Conservation (phyloP, 2,888 invertebrate species). For the Gibbula magus region DNA sequence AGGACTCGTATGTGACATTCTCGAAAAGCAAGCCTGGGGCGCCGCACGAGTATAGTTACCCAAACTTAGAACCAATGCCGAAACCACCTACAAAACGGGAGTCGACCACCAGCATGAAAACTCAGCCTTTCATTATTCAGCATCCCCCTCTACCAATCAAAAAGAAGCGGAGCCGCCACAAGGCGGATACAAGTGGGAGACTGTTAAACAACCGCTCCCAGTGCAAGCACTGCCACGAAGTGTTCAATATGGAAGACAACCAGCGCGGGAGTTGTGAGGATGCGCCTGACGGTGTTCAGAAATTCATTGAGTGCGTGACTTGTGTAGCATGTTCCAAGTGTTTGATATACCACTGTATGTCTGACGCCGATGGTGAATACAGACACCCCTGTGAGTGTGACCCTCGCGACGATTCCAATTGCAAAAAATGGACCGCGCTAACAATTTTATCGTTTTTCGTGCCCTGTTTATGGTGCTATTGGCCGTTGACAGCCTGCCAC, state of each 20-base stretch:
- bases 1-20: slow-evolving; percentile 67
- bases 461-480: slow-evolving; percentile 96
- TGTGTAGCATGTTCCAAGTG: slow-evolving; percentile 92
- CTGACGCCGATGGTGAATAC: slow-evolving; percentile 89
- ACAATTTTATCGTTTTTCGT: slow-evolving; percentile 89
- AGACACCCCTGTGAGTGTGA: slow-evolving; percentile 87
- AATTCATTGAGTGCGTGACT: slow-evolving; percentile 87
- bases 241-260: slow-evolving; percentile 87
- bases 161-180: slow-evolving; percentile 55
- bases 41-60: slow-evolving; percentile 90
- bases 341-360: slow-evolving; percentile 94
- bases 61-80: slow-evolving; percentile 78
- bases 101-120: slow-evolving; percentile 60
- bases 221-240: slow-evolving; percentile 77
- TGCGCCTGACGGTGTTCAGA: slow-evolving; percentile 88
- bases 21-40: slow-evolving; percentile 56
- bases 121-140: slow-evolving; percentile 48
- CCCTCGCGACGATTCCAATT: slow-evolving; percentile 75
- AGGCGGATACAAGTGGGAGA: slow-evolving; percentile 17
- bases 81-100: slow-evolving; percentile 65
- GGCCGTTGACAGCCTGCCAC: slow-evolving; percentile 89
- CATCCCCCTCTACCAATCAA: slow-evolving; percentile 40
- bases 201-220: slow-evolving; percentile 62
- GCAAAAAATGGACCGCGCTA: slow-evolving; percentile 89
- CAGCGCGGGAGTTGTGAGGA: slow-evolving; percentile 83